phyloP scores from a whole-genome alignment of 2,113 vertebrate species.

The Trogon melanurus region DNA sequence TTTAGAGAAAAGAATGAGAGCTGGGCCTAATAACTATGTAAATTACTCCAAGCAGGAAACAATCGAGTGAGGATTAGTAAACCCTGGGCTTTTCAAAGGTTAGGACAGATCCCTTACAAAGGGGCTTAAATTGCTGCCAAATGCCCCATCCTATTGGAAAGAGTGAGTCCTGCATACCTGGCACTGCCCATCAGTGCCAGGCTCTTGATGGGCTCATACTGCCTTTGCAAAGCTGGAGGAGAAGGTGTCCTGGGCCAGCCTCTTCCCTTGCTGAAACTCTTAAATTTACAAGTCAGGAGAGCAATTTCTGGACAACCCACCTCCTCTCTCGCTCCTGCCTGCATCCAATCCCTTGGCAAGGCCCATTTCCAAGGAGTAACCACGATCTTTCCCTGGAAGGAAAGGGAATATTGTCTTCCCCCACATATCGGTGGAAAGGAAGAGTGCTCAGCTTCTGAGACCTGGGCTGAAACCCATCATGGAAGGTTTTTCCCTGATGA shows the following conservation, averaged over 20 bases:
- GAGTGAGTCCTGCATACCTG: not conserved
- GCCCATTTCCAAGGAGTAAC: not conserved
- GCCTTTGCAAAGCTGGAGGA: not conserved
- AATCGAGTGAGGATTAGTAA: not conserved
- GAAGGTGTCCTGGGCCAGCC: not conserved
- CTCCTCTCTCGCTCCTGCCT: not conserved
- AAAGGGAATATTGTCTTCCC: not conserved
- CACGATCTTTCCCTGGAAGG: not conserved
- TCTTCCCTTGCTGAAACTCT: not conserved
- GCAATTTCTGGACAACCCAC: not conserved
- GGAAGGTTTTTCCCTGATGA: not conserved
- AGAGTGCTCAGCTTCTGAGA: not conserved
- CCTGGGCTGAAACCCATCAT: not conserved
- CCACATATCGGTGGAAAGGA: not conserved
- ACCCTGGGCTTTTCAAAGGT: not conserved
- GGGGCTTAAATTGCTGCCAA: not conserved
- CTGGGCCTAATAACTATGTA: conserved; percentile 10
- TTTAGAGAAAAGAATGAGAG: not conserved
- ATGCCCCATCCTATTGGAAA: not conserved
- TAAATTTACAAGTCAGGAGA: not conserved
- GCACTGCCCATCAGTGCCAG: not conserved
- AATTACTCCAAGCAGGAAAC: conserved; percentile 13
- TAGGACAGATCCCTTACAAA: not conserved
- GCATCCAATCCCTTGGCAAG: not conserved
- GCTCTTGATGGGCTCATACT: not conserved